Base-by-base conservation (phyloP, 2,113 vertebrate genomes). In the Rhynchopsitta pachyrhyncha region DNA sequence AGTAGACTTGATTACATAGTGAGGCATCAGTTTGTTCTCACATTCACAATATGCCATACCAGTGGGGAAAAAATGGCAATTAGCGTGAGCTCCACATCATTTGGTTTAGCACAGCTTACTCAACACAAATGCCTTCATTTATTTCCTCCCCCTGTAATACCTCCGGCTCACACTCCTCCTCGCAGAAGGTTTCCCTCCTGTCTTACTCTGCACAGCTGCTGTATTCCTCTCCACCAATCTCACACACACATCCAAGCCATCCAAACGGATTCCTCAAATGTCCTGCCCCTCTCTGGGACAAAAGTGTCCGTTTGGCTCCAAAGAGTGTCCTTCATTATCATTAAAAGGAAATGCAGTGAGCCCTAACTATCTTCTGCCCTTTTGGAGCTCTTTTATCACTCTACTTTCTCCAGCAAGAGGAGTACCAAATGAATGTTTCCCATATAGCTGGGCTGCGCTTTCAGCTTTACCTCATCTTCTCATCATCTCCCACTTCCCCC, bases 21-120 rank as follows among this genome's bases (percentile, higher is more conserved):
- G 50, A 93, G 24, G 59, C 57, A 90, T 88, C 50, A 31, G 53
- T 77, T 93, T 85, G 47, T 63, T 88, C 49, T 95, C 91, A 83
- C 86, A 55, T 84, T 88, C 91, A 91, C 60, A 91, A 0, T 75
- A 93, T 67, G 76, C 71, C 85, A 81, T 47, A 83, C 33, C 50
- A 93, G 71, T 64, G 68, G 63, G 81, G 35, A 63, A 78, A 94
- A 85, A 80, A 86, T n/a, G 53, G 66, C 55, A 86, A 90, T 82
- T 94, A 92, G 79, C 2, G 2, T 25, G 64, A 92, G 71, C 79
- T 92, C 60, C 50, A 86, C 44, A 86, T 81, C 47, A 86, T 81
- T 96, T 88, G 64, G 68, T 92, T 92, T 86, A 92, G 82, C 24
- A 4, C 63, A 92, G 90, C 64, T 87, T 90, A 78, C 71, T 92